Conservation (phyloP, 1,140 invertebrate genomes). For the Anoplolepis gracilipes region DNA sequence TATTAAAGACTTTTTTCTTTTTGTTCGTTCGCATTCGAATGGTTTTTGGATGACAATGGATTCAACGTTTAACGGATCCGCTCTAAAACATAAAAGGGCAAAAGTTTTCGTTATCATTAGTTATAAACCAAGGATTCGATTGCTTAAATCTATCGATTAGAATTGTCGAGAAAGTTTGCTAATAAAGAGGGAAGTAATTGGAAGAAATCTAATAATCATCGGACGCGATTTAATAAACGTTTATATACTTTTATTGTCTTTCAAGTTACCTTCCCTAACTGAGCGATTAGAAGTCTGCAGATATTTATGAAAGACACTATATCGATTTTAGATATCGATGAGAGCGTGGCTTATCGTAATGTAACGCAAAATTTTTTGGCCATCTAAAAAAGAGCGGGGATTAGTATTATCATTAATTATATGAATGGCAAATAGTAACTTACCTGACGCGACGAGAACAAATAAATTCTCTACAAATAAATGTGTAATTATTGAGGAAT, state of each 20-base stretch:
- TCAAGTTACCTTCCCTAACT: slow-evolving; percentile 50
- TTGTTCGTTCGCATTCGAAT: neutral
- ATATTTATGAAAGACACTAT: slow-evolving; percentile 16
- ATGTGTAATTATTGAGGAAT: neutral
- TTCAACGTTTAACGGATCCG: slow-evolving; percentile 67
- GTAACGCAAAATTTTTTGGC: slow-evolving; percentile 18
- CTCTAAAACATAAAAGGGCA: slow-evolving; percentile 71
- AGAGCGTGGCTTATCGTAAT: slow-evolving; percentile 24
- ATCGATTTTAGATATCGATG: neutral
- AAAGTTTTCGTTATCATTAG: slow-evolving; percentile 33
- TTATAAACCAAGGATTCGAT: neutral
- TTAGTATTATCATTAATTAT: slow-evolving; percentile 38
- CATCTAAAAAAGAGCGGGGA: slow-evolving; percentile 39
- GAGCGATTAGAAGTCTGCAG: slow-evolving; percentile 12
- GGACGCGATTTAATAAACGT: slow-evolving; percentile 15
- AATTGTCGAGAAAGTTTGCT: neutral
- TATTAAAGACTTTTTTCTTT: neutral
- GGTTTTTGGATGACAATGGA: neutral
- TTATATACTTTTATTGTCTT: neutral
- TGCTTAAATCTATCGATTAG: neutral
- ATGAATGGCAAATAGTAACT: slow-evolving; percentile 18
- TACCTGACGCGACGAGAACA: slow-evolving; percentile 14
- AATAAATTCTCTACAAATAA: neutral
- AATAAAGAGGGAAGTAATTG: neutral
- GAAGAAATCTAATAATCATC: neutral